These are phyloP conservation scores for Schizotus pectinicornis DNA, from an alignment of 2,888 invertebrate genomes.

Conservation along the genomic window DNA sequence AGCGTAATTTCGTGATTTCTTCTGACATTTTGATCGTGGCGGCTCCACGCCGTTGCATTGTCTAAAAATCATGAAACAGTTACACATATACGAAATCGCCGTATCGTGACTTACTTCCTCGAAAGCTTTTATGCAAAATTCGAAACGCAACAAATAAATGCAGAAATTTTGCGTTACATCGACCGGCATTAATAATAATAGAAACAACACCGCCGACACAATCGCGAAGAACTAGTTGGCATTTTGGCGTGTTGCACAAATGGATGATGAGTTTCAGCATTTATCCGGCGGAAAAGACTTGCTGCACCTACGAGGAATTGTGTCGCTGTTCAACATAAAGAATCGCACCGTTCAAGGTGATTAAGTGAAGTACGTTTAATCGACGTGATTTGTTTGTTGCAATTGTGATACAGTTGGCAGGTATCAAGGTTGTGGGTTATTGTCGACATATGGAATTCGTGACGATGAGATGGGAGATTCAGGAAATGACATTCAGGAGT, in stretches of 20 bases:
- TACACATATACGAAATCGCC: constrained; percentile 16
- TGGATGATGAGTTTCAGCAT: constrained; percentile 5
- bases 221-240: constrained; percentile 15
- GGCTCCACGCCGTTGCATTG: constrained; percentile 2
- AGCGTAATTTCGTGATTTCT: constrained; percentile 16
- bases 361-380: constrained; percentile 21
- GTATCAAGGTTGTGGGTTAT: constrained; percentile 17
- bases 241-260: constrained; percentile 21
- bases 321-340: constrained; percentile 5
- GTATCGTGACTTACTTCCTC: constrained; percentile 12
- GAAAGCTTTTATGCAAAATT: too few relatives aligned
- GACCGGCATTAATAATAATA: neutral
- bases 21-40: constrained; percentile 19
- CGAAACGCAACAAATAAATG: too few relatives aligned
- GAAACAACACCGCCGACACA: constrained; percentile 1
- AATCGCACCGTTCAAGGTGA: constrained; percentile 19
- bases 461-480: constrained; percentile 9
- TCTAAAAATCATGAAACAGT: constrained; percentile 12
- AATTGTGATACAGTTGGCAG: constrained; percentile 24
- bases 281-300: constrained; percentile 18
- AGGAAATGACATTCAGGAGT: constrained; percentile 5
- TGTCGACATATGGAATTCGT: constrained; percentile 6
- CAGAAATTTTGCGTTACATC: too few relatives aligned
- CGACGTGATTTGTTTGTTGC: constrained; percentile 11
- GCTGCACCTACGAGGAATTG: constrained; percentile 18